A percentile compares a stretch with the other conserved stretches of the same genome.
phyloP scores from a whole-genome alignment of 2,113 vertebrate species.

The Aleadryas rufinucha region DNA sequence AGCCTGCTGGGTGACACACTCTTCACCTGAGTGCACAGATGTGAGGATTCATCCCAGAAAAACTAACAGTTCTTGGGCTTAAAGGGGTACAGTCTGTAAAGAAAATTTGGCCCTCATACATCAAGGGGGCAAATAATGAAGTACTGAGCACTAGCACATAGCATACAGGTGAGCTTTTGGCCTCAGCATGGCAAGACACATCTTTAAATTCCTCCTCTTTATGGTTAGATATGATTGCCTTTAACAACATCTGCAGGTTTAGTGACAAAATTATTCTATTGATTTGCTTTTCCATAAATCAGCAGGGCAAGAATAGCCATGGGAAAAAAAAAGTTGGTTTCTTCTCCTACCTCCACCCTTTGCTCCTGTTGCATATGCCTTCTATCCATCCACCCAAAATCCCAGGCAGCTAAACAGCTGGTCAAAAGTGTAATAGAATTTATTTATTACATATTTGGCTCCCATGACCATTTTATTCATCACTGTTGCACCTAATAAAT shows the following conservation, averaged over 20 bases:
- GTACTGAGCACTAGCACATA: not conserved
- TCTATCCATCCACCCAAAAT: not conserved
- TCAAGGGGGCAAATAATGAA: not conserved
- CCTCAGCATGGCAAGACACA: not conserved
- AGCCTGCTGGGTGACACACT: not conserved
- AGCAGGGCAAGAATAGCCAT: not conserved
- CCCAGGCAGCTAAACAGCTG: not conserved
- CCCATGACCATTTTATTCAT: not conserved
- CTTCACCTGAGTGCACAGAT: fast-evolving
- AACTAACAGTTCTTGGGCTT: not conserved
- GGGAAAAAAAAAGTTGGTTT: not conserved
- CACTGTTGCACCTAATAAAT: not conserved
- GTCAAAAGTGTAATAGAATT: not conserved
- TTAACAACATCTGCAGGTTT: not conserved
- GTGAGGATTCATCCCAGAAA: not conserved
- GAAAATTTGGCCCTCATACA: not conserved
- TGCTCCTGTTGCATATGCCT: not conserved
- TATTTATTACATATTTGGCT: not conserved
- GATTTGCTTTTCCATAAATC: not conserved
- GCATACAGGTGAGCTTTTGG: not conserved
- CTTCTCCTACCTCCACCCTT: fast-evolving
- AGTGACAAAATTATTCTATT: not conserved
- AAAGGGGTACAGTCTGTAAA: not conserved
- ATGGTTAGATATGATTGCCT: not conserved
- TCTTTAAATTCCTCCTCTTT: not conserved